A percentile compares a stretch with the other conserved stretches of the same genome.
phyloP scores from a whole-genome alignment of 2,888 invertebrate genomes.

The Cetonia aurata region DNA sequence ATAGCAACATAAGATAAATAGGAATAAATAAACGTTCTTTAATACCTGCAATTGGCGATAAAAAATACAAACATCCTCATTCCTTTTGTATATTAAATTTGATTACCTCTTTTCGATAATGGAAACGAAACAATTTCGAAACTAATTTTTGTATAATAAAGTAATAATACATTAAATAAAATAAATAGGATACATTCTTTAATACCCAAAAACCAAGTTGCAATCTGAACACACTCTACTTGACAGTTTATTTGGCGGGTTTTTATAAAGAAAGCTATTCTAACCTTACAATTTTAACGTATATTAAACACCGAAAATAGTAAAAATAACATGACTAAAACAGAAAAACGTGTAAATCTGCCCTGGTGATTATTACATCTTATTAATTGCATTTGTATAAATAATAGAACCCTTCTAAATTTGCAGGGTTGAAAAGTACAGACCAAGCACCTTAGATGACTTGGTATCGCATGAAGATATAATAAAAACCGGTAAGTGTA shows the following conservation, averaged over 20 bases:
- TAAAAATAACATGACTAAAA: conserved; percentile 50
- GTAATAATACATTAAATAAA: neutral
- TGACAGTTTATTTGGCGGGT: neutral
- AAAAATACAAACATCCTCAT: no score
- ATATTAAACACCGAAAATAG: neutral
- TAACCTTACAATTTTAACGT: conserved; percentile 21
- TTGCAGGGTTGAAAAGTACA: conserved; percentile 97
- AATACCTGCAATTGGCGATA: no score
- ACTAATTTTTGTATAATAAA: no score
- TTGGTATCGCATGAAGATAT: conserved; percentile 98
- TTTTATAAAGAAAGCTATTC: neutral
- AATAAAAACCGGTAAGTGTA: conserved; percentile 85
- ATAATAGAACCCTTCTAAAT: conserved; percentile 2
- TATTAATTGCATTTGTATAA: conserved; percentile 7
- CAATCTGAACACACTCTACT: neutral
- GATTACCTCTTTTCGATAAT: no score
- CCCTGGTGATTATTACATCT: conserved; percentile 70
- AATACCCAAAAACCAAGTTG: neutral
- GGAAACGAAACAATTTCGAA: no score
- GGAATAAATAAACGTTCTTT: no score
- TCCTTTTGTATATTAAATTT: no score
- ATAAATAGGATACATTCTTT: conserved; percentile 1
- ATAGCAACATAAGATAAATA: no score
- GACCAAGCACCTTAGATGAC: conserved; percentile 91
- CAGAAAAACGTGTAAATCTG: conserved; percentile 66